Base-by-base conservation (phyloP, 2,797 vertebrate species). In the Rhinichthys osculus region DNA sequence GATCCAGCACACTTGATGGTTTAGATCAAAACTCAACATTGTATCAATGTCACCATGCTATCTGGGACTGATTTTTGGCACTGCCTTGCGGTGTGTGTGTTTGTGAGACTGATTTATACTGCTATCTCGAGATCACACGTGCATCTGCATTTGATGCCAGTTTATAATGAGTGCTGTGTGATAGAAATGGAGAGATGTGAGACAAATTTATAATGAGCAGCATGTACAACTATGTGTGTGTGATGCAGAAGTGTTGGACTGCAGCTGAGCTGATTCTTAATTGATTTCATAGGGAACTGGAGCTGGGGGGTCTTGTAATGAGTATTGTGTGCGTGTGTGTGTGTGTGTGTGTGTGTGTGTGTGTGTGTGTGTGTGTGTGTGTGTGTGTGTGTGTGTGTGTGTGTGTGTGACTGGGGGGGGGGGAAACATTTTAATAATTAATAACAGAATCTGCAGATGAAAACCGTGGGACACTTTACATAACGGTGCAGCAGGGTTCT, bases 261-360 rank as follows among this genome's bases (percentile, higher is more conserved):
- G 92, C 92, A 92, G 93, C 92, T 90, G 90, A 94, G 93, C 93
- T 88, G 91, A 93, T 79, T 88, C 93, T 90, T 95, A 95, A 95
- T 95, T 95, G 94, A 95, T 95, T 95, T 95, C 94, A 95, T 93
- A 94, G 94, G 95, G 95, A 95, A 80, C 93, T 93, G 88, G 89
- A 92, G 92, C 91, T 90, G 89, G 92, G 92, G 89, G 94, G 93
- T 92, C 52, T 80, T 92, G 69, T 90, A 88, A 92, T 92, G 90
- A 47, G 47, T 16, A 14, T 13, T 89, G 90, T 91, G 92, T 91
- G 87, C 92, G 91, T 72, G n/a, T n/a, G n/a, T n/a, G n/a, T n/a
- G n/a, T n/a, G n/a, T n/a, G 77, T 27, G 73, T 23, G 80, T n/a
- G 21, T 78, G 77, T 81, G 62, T 64, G 69, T 40, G 66, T n/a